phyloP scores from a whole-genome alignment of 2,888 invertebrate species.

The Tachina grossa region DNA sequence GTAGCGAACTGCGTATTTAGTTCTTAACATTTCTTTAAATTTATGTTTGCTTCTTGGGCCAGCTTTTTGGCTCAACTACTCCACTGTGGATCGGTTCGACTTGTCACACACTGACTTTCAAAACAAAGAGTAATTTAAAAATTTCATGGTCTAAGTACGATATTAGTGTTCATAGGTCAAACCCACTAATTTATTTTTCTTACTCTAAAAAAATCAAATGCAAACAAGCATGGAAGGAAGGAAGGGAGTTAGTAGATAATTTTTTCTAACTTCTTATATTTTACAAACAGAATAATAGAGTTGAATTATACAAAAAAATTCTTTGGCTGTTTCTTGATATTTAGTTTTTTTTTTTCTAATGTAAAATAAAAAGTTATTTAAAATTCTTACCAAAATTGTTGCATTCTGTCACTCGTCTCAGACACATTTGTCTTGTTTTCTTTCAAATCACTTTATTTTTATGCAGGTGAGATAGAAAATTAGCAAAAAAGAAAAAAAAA shows the following conservation, averaged over 20 bases:
- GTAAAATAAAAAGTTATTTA: constrained; percentile 44
- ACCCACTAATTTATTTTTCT: no score
- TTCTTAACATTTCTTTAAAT: no score
- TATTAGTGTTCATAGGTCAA: no score
- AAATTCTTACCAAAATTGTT: constrained; percentile 61
- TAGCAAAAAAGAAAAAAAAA: neutral
- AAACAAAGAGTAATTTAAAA: no score
- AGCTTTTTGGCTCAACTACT: no score
- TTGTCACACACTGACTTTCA: no score
- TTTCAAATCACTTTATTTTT: neutral
- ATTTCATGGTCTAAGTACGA: no score
- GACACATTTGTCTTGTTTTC: constrained; percentile 13
- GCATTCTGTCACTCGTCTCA: constrained; percentile 56
- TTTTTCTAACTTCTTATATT: neutral
- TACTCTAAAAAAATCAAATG: no score
- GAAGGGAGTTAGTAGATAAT: neutral
- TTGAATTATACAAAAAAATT: neutral
- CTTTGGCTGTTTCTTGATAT: neutral
- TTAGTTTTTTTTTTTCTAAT: constrained; percentile 10
- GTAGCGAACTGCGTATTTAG: no score
- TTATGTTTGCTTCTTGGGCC: no score
- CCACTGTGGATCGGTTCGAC: no score
- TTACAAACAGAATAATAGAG: no score
- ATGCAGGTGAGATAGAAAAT: neutral
- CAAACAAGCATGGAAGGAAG: neutral